These are phyloP conservation scores for Rhabdomys dilectus DNA, from an alignment of 2,113 vertebrate genomes.

Conservation along the genomic window DNA sequence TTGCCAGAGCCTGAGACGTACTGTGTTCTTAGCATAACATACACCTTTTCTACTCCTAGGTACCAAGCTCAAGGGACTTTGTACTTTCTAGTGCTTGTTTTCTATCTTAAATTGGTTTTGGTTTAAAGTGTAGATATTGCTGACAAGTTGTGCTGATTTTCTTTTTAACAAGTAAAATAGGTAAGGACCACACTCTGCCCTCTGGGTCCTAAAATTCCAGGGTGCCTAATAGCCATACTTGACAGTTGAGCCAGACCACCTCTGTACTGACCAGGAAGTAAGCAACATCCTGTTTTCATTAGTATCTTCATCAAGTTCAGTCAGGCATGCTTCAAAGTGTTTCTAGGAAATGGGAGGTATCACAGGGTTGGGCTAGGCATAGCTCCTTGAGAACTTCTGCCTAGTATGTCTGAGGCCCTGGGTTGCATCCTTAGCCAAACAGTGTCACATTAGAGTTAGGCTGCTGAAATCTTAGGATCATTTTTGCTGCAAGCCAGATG, in stretches of 20 bases:
- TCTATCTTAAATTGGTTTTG: neutral
- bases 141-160: neutral
- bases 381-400: neutral
- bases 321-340: conserved; percentile 16
- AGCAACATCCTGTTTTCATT: neutral
- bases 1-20: neutral
- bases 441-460: neutral
- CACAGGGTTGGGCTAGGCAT: neutral
- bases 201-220: neutral
- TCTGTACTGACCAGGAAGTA: neutral
- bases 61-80: neutral
- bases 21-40: too few relatives aligned
- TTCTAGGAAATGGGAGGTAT: neutral
- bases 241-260: neutral
- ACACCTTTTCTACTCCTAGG: too few relatives aligned
- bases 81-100: neutral
- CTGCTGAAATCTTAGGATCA: neutral
- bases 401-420: neutral
- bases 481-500: neutral
- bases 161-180: neutral
- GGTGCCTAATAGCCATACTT: neutral
- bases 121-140: neutral
- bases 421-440: neutral
- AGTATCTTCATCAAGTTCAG: neutral
- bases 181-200: neutral